Evolutionary conservation across 2,888 invertebrate genomes (phyloP), one percentile per base, ranked within the genome.

Genomic region (Nineta flava): DNA sequence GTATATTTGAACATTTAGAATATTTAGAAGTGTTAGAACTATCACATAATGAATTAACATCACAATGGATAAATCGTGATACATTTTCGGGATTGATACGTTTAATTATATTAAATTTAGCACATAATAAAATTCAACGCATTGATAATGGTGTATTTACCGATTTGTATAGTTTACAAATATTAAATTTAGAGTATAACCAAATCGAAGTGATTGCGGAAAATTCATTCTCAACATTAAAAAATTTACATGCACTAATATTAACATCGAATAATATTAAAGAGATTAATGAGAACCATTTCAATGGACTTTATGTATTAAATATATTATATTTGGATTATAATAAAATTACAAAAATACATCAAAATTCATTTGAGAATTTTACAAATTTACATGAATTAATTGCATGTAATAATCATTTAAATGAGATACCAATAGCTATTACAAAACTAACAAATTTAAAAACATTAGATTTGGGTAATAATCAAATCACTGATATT

Each of bases 401-500:
- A 56, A 81, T 83, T 44, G 67, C 87, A 54, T 83, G 81, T 59
- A 81, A 79, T 52, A 88, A 88, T 68, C 69, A 74, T 59, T 69
- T 88, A 58, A 76, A 75, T 38, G 77, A 77, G 56, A 74, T 83
- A 51, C 84, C 87, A 52, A 74, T 73, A 59, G 83, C 85, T 41
- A 74, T 85, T 53, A 77, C 78, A 57, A 77, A 77, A 56, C 70
- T 87, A 54, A 69, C 75, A 56, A 78, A 80, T 59, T 69, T 91
- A 58, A 83, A 81, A 61, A 81, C 82, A 26, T 70, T 91, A 52
- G 86, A 88, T 68, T 72, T 91, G 57, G 86, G 86, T 46, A 84
- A 86, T 69, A 92, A 91, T 68, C 74, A 75, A 60, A 81, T 92
- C 61, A 76, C 79, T 55, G 72, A 73, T 55, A 75, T 92, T 50